A percentile compares a stretch with the other conserved stretches of the same genome.
phyloP scores from a whole-genome alignment of 2,888 invertebrate species.

The Cephus runcator region DNA sequence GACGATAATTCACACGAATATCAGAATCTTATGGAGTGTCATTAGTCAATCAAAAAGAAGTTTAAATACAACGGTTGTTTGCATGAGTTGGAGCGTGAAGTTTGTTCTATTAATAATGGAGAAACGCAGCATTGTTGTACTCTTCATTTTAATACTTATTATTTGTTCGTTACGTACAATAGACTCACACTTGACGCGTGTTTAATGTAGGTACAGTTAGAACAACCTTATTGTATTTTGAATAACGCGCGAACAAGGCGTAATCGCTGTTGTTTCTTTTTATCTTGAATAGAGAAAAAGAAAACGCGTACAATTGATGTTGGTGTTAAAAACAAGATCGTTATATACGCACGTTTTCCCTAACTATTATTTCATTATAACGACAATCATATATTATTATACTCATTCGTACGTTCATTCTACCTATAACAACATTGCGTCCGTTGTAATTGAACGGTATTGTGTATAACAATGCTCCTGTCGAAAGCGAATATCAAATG shows the following conservation, averaged over 20 bases:
- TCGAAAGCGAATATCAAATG: neutral
- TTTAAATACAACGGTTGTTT: neutral
- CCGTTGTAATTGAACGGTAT: neutral
- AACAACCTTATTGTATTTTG: neutral
- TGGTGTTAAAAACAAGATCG: neutral
- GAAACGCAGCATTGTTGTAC: neutral
- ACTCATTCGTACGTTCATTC: neutral
- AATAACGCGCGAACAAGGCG: neutral
- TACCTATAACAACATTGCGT: neutral
- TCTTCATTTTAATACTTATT: neutral
- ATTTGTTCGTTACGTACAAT: neutral
- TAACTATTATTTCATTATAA: neutral
- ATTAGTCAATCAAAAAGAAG: neutral
- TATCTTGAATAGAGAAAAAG: neutral
- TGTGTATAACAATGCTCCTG: neutral
- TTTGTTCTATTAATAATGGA: neutral
- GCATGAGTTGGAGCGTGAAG: neutral
- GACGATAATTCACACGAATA: constrained; percentile 5
- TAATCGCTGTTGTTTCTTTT: neutral
- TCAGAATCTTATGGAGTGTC: neutral
- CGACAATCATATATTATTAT: neutral
- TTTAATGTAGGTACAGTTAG: neutral
- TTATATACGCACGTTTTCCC: neutral
- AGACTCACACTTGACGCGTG: neutral
- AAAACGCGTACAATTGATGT: neutral